These are phyloP conservation scores for Trachelus iudaicus DNA, from an alignment of 2,888 invertebrate genomes.

Conservation along the genomic window DNA sequence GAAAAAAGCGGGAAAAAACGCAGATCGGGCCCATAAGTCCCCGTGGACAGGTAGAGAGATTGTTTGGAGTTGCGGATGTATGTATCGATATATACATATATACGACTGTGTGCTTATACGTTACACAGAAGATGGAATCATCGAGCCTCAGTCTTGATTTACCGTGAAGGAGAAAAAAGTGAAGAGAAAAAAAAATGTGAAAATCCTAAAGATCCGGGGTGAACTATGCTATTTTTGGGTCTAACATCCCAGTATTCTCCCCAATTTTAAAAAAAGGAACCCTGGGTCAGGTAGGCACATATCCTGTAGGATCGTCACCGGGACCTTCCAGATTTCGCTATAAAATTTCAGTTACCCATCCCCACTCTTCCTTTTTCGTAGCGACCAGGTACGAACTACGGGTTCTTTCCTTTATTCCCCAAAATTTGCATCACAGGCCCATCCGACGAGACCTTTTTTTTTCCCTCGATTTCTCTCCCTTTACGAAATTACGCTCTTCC, in stretches of 20 bases:
- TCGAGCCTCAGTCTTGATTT: neutral
- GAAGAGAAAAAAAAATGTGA: constrained; percentile 34
- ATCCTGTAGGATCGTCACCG: constrained; percentile 25
- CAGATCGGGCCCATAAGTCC: neutral
- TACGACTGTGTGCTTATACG: neutral
- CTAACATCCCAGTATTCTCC: constrained; percentile 38
- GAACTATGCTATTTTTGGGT: constrained; percentile 18
- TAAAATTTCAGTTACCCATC: constrained; percentile 55
- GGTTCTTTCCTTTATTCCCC: constrained; percentile 3
- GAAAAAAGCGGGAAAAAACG: neutral
- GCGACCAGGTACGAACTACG: constrained; percentile 11
- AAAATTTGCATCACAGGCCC: constrained; percentile 54
- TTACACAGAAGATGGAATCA: neutral
- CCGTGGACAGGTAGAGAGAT: constrained; percentile 9
- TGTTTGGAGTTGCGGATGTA: neutral
- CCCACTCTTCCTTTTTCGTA: neutral
- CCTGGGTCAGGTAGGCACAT: constrained; percentile 54
- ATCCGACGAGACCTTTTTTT: constrained; percentile 20
- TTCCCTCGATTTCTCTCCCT: constrained; percentile 6
- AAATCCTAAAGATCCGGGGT: constrained; percentile 35
- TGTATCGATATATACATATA: neutral
- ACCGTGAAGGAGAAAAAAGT: neutral
- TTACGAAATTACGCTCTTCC: constrained; percentile 21
- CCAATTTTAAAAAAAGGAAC: constrained; percentile 44
- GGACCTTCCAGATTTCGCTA: constrained; percentile 42